Evolutionary conservation across 2,797 vertebrate species (phyloP).

Genomic region (Paratrypauchen microcephalus): DNA sequence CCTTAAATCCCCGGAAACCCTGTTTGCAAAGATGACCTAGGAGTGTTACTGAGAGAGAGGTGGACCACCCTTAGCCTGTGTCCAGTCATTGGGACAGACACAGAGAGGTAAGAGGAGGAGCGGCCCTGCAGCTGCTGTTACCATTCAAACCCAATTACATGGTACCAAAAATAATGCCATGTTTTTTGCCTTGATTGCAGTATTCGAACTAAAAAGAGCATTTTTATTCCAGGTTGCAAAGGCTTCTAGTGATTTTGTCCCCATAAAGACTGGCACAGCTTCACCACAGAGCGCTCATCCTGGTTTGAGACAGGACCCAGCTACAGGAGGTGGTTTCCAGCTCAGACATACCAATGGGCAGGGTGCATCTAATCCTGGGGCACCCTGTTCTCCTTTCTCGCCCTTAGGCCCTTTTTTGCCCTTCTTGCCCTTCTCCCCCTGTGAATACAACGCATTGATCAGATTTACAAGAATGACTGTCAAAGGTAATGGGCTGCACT

Average conservation of each 20-base stretch:
- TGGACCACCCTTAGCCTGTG: slow-evolving; percentile 57
- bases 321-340: slow-evolving; percentile 68
- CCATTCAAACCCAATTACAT: slow-evolving; percentile 27
- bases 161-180: slow-evolving; percentile 10
- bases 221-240: slow-evolving; percentile 13
- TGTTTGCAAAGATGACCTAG: slow-evolving; percentile 99
- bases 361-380: slow-evolving; percentile 99
- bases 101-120: slow-evolving; percentile 67
- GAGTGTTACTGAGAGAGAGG: slow-evolving; percentile 92
- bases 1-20: slow-evolving; percentile 99
- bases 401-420: slow-evolving; percentile 99
- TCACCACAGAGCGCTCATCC: slow-evolving; percentile 77
- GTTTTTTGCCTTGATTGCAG: slow-evolving; percentile 18
- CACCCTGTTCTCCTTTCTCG: slow-evolving; percentile 99
- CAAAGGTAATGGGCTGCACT: slow-evolving; percentile 49
- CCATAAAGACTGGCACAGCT: slow-evolving; percentile 42
- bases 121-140: slow-evolving; percentile 63
- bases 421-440: slow-evolving; percentile 99
- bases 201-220: background rate
- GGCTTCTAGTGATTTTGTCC: slow-evolving; percentile 10
- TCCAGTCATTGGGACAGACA: slow-evolving; percentile 45
- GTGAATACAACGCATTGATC: slow-evolving; percentile 94
- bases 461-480: slow-evolving; percentile 74
- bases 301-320: slow-evolving; percentile 58
- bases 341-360: slow-evolving; percentile 99